Percentiles rank a stretch among this genome's conserved stretches.
These are phyloP conservation scores for Perdita meconis DNA, from an alignment of 2,888 invertebrate genomes.

Conservation along the genomic window DNA sequence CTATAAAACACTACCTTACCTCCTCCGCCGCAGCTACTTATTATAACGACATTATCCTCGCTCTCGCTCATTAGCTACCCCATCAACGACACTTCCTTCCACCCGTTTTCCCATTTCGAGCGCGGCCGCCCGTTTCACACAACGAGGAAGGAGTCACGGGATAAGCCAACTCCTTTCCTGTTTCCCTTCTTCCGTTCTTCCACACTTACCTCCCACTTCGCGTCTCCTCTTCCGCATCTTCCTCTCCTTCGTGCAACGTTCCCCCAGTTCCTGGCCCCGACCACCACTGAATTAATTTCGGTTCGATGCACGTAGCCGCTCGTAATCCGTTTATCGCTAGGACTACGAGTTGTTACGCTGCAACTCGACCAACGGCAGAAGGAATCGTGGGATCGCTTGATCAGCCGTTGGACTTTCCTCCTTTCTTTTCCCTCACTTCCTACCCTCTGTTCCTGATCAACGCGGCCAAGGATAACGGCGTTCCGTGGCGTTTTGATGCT, in stretches of 20 bases:
- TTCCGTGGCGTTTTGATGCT: slow-evolving; percentile 20
- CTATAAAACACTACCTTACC: slow-evolving; percentile 75
- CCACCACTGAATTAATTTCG: slow-evolving; percentile 70
- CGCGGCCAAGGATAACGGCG: slow-evolving; percentile 15
- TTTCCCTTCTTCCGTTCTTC: no score
- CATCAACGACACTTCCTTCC: slow-evolving; percentile 69
- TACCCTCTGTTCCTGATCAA: neutral
- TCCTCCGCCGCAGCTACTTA: slow-evolving; percentile 73
- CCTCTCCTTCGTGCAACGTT: neutral
- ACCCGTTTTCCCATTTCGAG: slow-evolving; percentile 35
- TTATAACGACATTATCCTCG: slow-evolving; percentile 77
- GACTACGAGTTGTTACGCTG: slow-evolving; percentile 43
- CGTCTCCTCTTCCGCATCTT: neutral
- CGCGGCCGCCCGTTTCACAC: slow-evolving; percentile 41
- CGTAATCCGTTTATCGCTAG: slow-evolving; percentile 71
- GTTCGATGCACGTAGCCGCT: slow-evolving; percentile 71
- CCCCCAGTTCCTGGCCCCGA: neutral
- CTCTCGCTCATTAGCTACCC: slow-evolving; percentile 72
- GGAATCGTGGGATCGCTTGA: slow-evolving; percentile 18
- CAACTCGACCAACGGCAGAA: slow-evolving; percentile 18
- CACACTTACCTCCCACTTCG: no score
- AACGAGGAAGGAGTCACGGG: slow-evolving; percentile 37
- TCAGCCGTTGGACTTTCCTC: slow-evolving; percentile 18
- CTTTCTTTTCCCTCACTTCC: neutral
- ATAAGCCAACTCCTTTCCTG: slow-evolving; percentile 45